Percentiles rank a stretch among this genome's conserved stretches.
These are phyloP conservation scores for Clivina fossor DNA, from an alignment of 2,888 invertebrate genomes.

Conservation along the genomic window DNA sequence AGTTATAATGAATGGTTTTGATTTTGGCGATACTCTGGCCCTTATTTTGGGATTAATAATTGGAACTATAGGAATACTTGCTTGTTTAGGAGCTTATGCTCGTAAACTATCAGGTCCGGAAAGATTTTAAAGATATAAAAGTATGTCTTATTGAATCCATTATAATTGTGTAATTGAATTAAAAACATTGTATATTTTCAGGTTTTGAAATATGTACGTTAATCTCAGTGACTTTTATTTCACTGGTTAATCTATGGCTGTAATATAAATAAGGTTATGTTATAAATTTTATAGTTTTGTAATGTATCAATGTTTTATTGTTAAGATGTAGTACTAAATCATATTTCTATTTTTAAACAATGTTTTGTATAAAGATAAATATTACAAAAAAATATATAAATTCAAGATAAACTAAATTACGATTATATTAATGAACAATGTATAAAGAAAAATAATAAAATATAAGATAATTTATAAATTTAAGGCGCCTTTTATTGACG, in stretches of 20 bases:
- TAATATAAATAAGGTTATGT: no score
- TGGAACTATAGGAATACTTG: conserved; percentile 62
- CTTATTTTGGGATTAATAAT: conserved; percentile 64
- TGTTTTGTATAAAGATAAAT: neutral
- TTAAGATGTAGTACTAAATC: no score
- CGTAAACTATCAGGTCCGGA: conserved; percentile 58
- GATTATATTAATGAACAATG: neutral
- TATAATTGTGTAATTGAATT: no score
- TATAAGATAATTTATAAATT: conserved; percentile 4
- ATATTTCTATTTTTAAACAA: no score
- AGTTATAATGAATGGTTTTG: conserved; percentile 54
- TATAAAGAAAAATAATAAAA: neutral
- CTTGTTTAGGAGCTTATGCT: conserved; percentile 70
- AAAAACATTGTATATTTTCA: no score
- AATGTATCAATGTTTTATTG: no score
- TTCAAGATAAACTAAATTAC: conserved; percentile 5
- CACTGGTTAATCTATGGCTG: no score
- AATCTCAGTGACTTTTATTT: no score
- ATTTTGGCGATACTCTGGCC: conserved; percentile 69
- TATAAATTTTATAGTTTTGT: no score
- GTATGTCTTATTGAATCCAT: no score
- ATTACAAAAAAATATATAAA: conserved; percentile 1
- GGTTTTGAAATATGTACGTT: no score
- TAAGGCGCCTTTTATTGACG: neutral
- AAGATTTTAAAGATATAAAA: conserved; percentile 40